Evolutionary conservation across 2,797 vertebrate genomes (phyloP), one percentile per base, ranked within the genome.

Genomic region (Odontamblyopus rebecca): DNA sequence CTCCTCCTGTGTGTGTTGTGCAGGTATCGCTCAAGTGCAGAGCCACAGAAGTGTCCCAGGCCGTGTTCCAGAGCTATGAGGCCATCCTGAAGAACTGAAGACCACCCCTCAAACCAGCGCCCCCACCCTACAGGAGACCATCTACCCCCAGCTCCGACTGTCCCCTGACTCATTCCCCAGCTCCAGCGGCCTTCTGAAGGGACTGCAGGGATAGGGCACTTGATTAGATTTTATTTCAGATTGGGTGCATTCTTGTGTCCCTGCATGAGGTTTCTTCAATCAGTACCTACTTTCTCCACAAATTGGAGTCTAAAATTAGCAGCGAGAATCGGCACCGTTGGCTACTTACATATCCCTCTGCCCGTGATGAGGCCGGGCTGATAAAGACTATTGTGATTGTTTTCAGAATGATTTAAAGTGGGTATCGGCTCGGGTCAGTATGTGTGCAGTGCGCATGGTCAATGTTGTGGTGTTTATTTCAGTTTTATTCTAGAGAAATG

Each of bases 1-100:
- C 26, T 76, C 57, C 71, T 76, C 12, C 44, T 5, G 12, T 53
- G 44, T 77, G 53, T 71, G 76, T 50, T 79, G 62, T 82, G 4
- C 92, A 99, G 98, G 85, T 99, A 32, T 97, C 96, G 59, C 86
- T 99, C 89, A 98, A 97, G 88, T 98, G 97, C 85, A 93, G 97
- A 85, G 97, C 97, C 0, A 94, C 96, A 0, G 97, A 99, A 79
- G 97, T 99, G 59, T 94, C 94, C 75, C 96, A 95, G 89, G 96
- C 94, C 16, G 82, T 99, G 76, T 95, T 92, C 94, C 97, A 98
- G 91, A 95, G 95, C 89, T 97, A 97, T 0, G 97, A 99, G 86
- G 91, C 94, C 4, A 94, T 96, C 82, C 93, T 99, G 93, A 97
- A 96, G 94, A 98, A 97, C 92, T 99, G 89, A 98, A 73, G 23